Evolutionary conservation across 2,888 invertebrate genomes (phyloP).

Genomic region (Phyto melanocephala): DNA sequence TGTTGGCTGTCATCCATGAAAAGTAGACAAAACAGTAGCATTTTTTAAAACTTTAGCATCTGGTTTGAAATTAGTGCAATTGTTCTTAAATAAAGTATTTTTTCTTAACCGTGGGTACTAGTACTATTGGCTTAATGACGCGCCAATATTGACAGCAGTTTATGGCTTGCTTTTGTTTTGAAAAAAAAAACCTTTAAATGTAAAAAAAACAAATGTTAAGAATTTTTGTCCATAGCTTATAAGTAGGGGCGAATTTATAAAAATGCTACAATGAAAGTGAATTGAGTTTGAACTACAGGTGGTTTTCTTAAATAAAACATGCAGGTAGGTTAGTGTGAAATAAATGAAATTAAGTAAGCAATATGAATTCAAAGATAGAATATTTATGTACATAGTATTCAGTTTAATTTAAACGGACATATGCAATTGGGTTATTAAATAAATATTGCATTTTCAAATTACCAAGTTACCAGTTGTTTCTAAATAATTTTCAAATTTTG

Average conservation of each 20-base stretch:
- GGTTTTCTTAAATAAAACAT: slow-evolving; percentile 2
- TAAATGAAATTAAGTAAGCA: no score
- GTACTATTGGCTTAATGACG: slow-evolving; percentile 49
- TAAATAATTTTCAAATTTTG: no score
- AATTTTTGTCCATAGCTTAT: slow-evolving; percentile 6
- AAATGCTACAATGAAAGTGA: slow-evolving; percentile 56
- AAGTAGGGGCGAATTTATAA: slow-evolving; percentile 48
- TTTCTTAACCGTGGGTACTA: not conserved
- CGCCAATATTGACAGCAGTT: slow-evolving; percentile 61
- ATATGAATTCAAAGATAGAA: no score
- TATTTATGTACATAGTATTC: no score
- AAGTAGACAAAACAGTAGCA: slow-evolving; percentile 41
- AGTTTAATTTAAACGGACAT: no score
- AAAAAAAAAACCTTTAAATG: not conserved
- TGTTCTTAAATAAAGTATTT: slow-evolving; percentile 41
- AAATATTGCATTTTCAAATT: no score
- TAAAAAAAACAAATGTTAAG: not conserved
- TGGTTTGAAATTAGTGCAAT: slow-evolving; percentile 53
- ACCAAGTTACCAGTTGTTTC: no score
- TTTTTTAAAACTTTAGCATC: slow-evolving; percentile 59
- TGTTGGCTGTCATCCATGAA: slow-evolving; percentile 39
- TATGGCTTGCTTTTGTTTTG: not conserved
- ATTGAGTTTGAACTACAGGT: slow-evolving; percentile 47
- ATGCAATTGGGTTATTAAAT: no score
- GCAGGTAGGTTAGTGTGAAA: no score